Evolutionary conservation across 2,113 vertebrate species (phyloP), one percentile per base, ranked within the genome.

Genomic region (Rhinopomastus cyanomelas): DNA sequence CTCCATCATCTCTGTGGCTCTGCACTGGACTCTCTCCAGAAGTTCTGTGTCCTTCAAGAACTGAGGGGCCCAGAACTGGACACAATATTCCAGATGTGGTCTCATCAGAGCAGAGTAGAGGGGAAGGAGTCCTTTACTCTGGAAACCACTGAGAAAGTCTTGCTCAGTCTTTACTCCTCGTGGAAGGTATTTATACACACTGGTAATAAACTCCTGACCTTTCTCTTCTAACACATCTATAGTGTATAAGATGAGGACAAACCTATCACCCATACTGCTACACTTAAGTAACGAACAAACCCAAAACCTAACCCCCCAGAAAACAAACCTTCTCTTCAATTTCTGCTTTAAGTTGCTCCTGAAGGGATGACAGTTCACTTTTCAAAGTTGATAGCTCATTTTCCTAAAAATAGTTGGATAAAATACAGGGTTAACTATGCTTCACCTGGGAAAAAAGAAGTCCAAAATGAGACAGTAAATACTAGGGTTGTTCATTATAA

Each of bases 321-420:
- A 88, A 30, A 93, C 98, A 93, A 84, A 98, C 98, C 96, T 97
- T 99, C 82, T 98, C 96, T 96, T 96, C 95, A 68, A 65, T 97
- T 96, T 97, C 96, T 81, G 75, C 90, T 93, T 97, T 96, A 95
- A 98, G 95, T 48, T 98, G 94, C 72, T 98, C 96, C 91, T 97
- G 98, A 78, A 98, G 88, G 71, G 94, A 94, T 5, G 89, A 93
- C 92, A 98, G 96, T 94, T 99, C 97, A 12, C 66, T 95, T 95
- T 97, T 98, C 56, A 98, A 90, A 90, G 93, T 95, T 9, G 93
- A 97, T 11, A 99, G 69, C 61, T 98, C 97, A 69, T 73, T 91
- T 85, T 98, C 98, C 99, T 99, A 83, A 91, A 95, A 95, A 88
- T 22, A 94, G 93, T 53, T 60, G 95, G 62, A 92, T 65, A 20